phyloP scores from a whole-genome alignment of 2,113 vertebrate genomes.

The Pipra filicauda region DNA sequence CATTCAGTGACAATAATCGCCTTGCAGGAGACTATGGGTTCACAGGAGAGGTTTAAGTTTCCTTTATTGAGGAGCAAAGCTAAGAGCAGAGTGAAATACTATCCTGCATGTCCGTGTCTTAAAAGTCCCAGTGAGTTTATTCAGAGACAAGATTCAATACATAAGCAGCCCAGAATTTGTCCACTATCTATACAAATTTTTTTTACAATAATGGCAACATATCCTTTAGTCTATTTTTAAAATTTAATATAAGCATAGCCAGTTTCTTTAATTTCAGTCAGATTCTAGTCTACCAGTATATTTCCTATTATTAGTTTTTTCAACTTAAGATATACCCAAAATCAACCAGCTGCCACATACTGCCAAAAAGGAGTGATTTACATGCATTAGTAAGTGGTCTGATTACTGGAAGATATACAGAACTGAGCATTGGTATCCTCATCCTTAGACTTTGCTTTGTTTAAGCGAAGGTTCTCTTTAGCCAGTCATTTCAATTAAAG shows the following conservation, averaged over 20 bases:
- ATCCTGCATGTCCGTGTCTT: neutral
- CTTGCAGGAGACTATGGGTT: neutral
- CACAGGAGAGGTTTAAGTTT: neutral
- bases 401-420: neutral
- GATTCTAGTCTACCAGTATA: neutral
- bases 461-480: neutral
- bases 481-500: neutral
- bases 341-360: neutral
- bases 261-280: neutral
- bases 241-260: neutral
- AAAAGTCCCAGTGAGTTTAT: slow-evolving; percentile 9
- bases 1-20: neutral
- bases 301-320: neutral
- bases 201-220: neutral
- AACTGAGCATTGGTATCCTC: neutral
- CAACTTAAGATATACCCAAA: neutral
- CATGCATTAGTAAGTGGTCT: neutral
- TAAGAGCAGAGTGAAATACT: slow-evolving; percentile 19
- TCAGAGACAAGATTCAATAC: neutral
- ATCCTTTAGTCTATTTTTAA: neutral
- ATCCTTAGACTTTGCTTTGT: neutral
- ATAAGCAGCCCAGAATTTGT: neutral
- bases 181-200: no score
- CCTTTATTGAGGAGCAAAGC: neutral
- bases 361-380: neutral